phyloP scores from a whole-genome alignment of 2,797 vertebrate species.

The Sciaenops ocellatus region DNA sequence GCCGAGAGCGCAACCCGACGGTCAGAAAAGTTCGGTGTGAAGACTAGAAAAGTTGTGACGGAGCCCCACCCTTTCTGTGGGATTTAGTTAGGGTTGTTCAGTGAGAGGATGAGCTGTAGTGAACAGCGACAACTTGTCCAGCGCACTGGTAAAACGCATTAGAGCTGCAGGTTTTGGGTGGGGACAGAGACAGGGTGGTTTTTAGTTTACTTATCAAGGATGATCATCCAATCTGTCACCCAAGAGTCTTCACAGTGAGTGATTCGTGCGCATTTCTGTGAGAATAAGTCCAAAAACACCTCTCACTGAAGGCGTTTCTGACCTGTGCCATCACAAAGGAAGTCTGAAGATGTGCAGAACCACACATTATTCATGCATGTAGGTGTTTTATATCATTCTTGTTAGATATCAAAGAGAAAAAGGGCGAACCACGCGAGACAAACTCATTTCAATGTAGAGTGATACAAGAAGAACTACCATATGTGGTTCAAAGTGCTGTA shows the following conservation, averaged over 20 bases:
- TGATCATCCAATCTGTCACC: not conserved
- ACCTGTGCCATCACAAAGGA: not conserved
- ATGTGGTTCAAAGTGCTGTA: not conserved
- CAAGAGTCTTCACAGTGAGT: not conserved
- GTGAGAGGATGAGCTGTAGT: not conserved
- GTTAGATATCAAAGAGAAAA: not conserved
- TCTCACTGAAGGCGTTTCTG: not conserved
- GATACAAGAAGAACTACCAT: not conserved
- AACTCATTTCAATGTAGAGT: not conserved
- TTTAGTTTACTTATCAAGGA: not conserved
- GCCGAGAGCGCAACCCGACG: not conserved
- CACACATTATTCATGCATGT: not conserved
- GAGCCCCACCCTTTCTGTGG: slow-evolving; percentile 49
- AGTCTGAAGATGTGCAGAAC: not conserved
- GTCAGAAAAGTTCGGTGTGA: slow-evolving; percentile 59
- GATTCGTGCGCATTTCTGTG: not conserved
- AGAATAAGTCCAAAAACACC: not conserved
- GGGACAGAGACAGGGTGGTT: not conserved
- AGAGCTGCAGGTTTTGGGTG: slow-evolving; percentile 11
- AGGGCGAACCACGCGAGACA: not conserved
- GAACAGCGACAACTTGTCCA: not conserved
- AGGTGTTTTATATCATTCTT: not conserved
- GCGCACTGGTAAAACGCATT: no score
- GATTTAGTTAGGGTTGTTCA: not conserved
- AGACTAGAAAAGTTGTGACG: slow-evolving; percentile 65